Evolutionary conservation across 2,888 invertebrate genomes (phyloP).

Genomic region (Kryphioiulus occultus): DNA sequence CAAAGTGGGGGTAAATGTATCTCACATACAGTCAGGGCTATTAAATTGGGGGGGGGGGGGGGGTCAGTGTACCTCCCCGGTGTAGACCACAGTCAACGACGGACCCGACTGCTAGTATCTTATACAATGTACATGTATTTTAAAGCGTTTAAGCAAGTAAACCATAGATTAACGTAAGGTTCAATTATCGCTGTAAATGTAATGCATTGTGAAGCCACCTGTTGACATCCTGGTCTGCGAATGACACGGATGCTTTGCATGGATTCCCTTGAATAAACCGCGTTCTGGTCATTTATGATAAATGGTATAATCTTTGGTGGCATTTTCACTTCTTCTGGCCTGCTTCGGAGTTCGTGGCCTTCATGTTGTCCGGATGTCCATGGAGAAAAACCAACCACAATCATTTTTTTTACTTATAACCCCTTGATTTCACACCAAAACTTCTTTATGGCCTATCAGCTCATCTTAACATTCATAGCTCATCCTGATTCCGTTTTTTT

Average conservation of each 20-base stretch:
- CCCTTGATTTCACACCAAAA: not conserved
- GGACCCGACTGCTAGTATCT: too few species aligned
- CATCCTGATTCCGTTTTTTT: slow-evolving; percentile 10
- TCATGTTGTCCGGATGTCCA: slow-evolving; percentile 9
- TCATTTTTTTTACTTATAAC: not conserved
- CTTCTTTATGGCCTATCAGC: slow-evolving; percentile 6
- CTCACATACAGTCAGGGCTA: too few species aligned
- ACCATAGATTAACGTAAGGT: too few species aligned
- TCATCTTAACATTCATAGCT: slow-evolving; percentile 6
- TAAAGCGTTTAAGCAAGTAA: too few species aligned
- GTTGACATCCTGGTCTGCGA: not conserved
- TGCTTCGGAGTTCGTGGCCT: not conserved
- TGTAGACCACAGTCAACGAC: too few species aligned
- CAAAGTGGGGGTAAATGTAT: too few species aligned
- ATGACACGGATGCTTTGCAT: not conserved
- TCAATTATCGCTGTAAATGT: not conserved
- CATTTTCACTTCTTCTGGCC: not conserved
- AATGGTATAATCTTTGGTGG: not conserved
- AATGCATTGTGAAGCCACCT: not conserved
- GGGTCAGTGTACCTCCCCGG: too few species aligned
- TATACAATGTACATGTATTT: too few species aligned
- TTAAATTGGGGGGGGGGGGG: too few species aligned
- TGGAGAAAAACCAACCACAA: not conserved
- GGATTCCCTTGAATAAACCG: not conserved
- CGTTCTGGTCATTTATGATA: slow-evolving; percentile 2